phyloP scores from a whole-genome alignment of 1,140 invertebrate species.

The Zaprionus taronus region DNA sequence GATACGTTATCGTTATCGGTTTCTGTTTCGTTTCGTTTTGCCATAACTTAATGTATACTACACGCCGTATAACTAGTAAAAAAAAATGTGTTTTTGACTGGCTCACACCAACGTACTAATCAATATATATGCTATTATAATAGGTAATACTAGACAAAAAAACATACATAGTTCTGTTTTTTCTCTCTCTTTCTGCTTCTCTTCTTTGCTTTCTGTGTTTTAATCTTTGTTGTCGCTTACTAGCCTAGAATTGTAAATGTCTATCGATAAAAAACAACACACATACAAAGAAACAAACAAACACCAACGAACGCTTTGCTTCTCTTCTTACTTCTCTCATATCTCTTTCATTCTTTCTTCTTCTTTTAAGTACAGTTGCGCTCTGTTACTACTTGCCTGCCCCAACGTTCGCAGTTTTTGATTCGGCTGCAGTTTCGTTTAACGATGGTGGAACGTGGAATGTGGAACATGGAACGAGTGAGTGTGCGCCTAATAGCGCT shows the following conservation, averaged over 20 bases:
- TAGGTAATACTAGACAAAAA: slow-evolving; percentile 48
- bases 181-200: not conserved
- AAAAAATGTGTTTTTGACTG: slow-evolving; percentile 62
- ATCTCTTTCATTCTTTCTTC: not conserved
- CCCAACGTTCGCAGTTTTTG: slow-evolving; percentile 21
- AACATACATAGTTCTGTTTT: slow-evolving; percentile 31
- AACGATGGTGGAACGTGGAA: slow-evolving; percentile 17
- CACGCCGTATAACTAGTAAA: slow-evolving; percentile 71
- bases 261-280: slow-evolving; percentile 57
- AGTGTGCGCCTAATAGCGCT: slow-evolving; percentile 89
- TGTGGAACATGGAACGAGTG: slow-evolving; percentile 19
- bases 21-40: slow-evolving; percentile 14
- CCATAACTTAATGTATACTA: slow-evolving; percentile 64
- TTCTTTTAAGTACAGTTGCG: slow-evolving; percentile 10
- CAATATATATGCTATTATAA: slow-evolving; percentile 40
- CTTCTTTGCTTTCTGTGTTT: slow-evolving; percentile 19
- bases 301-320: slow-evolving; percentile 28
- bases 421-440: slow-evolving; percentile 32
- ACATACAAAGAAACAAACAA: slow-evolving; percentile 31
- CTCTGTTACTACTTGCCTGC: slow-evolving; percentile 21
- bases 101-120: slow-evolving; percentile 51
- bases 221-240: slow-evolving; percentile 55
- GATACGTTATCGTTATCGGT: slow-evolving; percentile 3
- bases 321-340: slow-evolving; percentile 2
- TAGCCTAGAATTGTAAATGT: slow-evolving; percentile 74